phyloP scores from a whole-genome alignment of 2,113 vertebrate species.

The Eretmochelys imbricata region DNA sequence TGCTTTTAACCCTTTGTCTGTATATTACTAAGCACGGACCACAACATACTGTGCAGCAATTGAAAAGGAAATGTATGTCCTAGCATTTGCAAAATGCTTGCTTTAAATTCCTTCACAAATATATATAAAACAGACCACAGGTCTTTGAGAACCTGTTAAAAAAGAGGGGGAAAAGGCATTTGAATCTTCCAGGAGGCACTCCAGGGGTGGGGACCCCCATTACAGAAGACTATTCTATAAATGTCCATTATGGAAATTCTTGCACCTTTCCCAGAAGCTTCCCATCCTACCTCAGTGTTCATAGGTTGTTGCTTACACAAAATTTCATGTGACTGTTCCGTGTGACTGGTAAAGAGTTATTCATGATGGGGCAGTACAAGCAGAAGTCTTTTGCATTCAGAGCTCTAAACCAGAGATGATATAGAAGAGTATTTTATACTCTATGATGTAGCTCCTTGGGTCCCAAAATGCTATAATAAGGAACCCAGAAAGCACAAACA shows the following conservation, averaged over 20 bases:
- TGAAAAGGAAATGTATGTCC: background rate
- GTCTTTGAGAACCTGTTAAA: background rate
- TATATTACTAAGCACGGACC: background rate
- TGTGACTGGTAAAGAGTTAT: background rate
- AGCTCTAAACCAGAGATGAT: background rate
- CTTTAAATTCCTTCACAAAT: background rate
- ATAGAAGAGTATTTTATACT: background rate
- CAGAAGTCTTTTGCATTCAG: background rate
- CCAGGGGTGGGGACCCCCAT: background rate
- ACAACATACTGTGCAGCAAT: background rate
- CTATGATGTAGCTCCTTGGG: background rate
- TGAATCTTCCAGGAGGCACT: background rate
- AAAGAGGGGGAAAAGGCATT: fast-evolving
- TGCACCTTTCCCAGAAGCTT: background rate
- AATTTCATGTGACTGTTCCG: background rate
- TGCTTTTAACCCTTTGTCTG: conserved; percentile 30
- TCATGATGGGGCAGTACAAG: background rate
- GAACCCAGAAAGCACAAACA: background rate
- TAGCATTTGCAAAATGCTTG: background rate
- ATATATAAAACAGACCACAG: background rate
- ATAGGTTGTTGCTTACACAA: background rate
- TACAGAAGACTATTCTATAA: background rate
- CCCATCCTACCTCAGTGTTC: fast-evolving
- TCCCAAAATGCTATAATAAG: background rate
- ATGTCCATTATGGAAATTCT: background rate